Conservation (phyloP, 2,113 vertebrate genomes). For the Anolis sagrei region DNA sequence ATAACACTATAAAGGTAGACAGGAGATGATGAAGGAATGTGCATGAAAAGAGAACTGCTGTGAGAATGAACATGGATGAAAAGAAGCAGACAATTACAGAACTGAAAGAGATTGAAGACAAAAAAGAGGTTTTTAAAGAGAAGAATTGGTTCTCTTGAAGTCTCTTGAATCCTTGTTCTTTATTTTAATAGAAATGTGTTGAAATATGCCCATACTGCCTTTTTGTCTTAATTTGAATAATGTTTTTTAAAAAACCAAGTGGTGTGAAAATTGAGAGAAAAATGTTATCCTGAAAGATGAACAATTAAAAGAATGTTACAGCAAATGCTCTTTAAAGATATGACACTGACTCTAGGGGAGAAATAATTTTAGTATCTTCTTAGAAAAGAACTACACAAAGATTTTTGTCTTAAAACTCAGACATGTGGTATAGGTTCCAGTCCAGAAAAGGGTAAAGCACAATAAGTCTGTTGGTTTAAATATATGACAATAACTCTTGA, state of each 20-base stretch:
- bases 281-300: not conserved
- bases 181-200: not conserved
- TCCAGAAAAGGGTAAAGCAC: not conserved
- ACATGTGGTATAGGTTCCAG: not conserved
- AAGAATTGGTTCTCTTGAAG: not conserved
- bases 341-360: not conserved
- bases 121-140: not conserved
- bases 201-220: not conserved
- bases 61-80: not conserved
- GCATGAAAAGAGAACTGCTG: not conserved
- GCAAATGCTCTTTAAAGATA: not conserved
- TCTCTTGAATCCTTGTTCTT: not conserved
- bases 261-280: not conserved
- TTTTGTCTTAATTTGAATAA: not conserved
- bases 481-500: not conserved
- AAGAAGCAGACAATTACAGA: conserved; percentile 12
- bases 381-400: not conserved
- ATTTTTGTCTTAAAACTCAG: not conserved
- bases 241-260: not conserved
- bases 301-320: not conserved
- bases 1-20: conserved; percentile 1
- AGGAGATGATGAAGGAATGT: not conserved
- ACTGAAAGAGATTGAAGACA: not conserved
- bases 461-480: not conserved
- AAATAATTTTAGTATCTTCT: not conserved